Evolutionary conservation across 1,140 invertebrate genomes (phyloP), one percentile per base, ranked within the genome.

Genomic region (Catajapyx aquilonaris): DNA sequence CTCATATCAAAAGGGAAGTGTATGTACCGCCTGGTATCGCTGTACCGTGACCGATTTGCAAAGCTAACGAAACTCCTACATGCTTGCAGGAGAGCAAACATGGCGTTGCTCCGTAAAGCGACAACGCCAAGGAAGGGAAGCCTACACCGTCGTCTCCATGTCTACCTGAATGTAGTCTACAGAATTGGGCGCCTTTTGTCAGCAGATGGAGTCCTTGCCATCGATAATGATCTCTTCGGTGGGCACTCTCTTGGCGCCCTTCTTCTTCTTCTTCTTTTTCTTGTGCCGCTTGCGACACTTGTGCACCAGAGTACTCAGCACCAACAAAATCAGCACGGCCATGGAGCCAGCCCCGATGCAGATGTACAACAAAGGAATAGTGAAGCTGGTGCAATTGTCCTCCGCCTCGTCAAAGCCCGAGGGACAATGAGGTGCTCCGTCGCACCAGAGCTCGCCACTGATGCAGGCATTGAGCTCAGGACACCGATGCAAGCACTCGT

Each of bases 381-480:
- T 69, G 44, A 71, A 68, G 38, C 67, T 68, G 10, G 74, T 69
- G 54, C 76, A 80, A 47, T 81, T 76, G 15, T 57, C 49, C 46
- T 72, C 55, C 37, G 70, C 68, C 51, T 80, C 76, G 51, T 79
- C 76, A 49, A 68, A 72, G 16, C 74, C 75, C 0, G 72, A 76
- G 1, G 75, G 75, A 52, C 76, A 80, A 43, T 80, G 71, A 3
- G 59, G 55, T 1, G 67, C 57, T 0, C 74, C 73, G 48, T 80
- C 75, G 52, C 76, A 80, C 73, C 75, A 78, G 0, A 80, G 52
- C 4, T 68, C 61, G 0, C 71, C 62, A 42, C 66, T 73, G 42
- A 80, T 77, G 51, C 76, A 80, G 1, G 74, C 75, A 18, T 72
- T 67, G 11, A 77, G 52, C 47, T 77, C 73, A 0, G 73, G 72